Percentiles rank a stretch among this genome's conserved stretches.
Conservation (phyloP, 2,797 vertebrate species). For the Tachyglossus aculeatus region DNA sequence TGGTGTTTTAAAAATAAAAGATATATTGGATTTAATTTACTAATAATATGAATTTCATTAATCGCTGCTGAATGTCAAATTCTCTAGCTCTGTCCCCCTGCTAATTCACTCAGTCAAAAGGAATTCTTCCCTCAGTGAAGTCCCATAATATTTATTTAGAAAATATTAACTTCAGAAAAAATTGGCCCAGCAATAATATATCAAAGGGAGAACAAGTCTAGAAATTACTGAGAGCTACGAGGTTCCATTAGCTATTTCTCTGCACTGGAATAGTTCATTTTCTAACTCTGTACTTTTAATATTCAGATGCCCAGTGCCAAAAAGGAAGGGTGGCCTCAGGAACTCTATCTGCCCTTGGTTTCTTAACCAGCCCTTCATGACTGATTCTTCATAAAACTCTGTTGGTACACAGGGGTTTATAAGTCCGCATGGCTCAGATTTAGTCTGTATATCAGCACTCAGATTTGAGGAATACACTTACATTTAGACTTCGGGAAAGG, state of each 20-base stretch:
- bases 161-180: slow-evolving; percentile 40
- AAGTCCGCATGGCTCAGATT: slow-evolving; percentile 46
- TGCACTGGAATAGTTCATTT: slow-evolving; percentile 59
- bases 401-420: slow-evolving; percentile 48
- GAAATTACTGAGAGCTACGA: slow-evolving; percentile 57
- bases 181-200: slow-evolving; percentile 48
- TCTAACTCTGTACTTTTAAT: slow-evolving; percentile 63
- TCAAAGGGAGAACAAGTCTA: slow-evolving; percentile 43
- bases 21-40: slow-evolving; percentile 25
- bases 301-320: slow-evolving; percentile 47
- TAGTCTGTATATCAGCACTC: slow-evolving; percentile 21
- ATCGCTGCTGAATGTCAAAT: neutral
- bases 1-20: neutral
- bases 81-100: slow-evolving; percentile 13
- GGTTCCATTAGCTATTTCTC: slow-evolving; percentile 65
- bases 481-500: slow-evolving; percentile 61
- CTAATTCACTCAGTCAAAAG: slow-evolving; percentile 41
- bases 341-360: slow-evolving; percentile 42
- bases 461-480: slow-evolving; percentile 59
- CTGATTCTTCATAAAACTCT: slow-evolving; percentile 54
- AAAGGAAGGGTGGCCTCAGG: slow-evolving; percentile 52
- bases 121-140: slow-evolving; percentile 41
- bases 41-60: slow-evolving; percentile 20
- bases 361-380: slow-evolving; percentile 28
- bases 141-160: slow-evolving; percentile 40